These are phyloP conservation scores for Delphinus delphis DNA, from an alignment of 2,113 vertebrate genomes.

Conservation along the genomic window DNA sequence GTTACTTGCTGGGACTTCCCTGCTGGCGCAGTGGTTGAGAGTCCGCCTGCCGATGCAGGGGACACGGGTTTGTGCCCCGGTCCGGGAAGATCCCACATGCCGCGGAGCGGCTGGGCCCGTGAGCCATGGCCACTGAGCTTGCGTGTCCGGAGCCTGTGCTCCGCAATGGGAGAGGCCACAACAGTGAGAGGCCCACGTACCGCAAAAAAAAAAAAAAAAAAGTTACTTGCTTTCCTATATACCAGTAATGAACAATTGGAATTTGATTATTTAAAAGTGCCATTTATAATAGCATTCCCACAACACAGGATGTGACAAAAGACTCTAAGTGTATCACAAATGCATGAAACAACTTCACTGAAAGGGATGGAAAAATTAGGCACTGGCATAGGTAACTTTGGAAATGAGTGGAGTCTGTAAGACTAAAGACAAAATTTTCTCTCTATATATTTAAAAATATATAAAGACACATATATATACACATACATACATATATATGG, in stretches of 20 bases:
- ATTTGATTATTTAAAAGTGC: constrained; percentile 13
- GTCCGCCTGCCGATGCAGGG: no score
- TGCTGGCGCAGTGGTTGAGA: no score
- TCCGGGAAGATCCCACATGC: no score
- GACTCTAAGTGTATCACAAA: constrained; percentile 17
- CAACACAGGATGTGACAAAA: not conserved
- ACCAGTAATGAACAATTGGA: constrained; percentile 21
- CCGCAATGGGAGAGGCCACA: no score
- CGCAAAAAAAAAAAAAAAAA: not conserved
- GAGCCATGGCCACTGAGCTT: no score
- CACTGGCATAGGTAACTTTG: not conserved
- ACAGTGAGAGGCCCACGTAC: no score
- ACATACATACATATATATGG: not conserved
- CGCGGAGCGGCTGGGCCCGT: no score
- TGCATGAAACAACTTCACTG: not conserved
- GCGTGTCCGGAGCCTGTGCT: no score
- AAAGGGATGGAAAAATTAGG: not conserved
- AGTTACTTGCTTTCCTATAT: not conserved
- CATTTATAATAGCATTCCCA: not conserved
- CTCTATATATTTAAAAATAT: not conserved
- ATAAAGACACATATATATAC: not conserved
- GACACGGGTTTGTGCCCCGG: no score
- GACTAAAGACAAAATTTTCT: not conserved
- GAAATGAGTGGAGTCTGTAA: constrained; percentile 13
- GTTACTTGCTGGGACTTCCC: not conserved